Conservation (phyloP, 1,140 invertebrate species). For the Drosophila pseudoobscura region DNA sequence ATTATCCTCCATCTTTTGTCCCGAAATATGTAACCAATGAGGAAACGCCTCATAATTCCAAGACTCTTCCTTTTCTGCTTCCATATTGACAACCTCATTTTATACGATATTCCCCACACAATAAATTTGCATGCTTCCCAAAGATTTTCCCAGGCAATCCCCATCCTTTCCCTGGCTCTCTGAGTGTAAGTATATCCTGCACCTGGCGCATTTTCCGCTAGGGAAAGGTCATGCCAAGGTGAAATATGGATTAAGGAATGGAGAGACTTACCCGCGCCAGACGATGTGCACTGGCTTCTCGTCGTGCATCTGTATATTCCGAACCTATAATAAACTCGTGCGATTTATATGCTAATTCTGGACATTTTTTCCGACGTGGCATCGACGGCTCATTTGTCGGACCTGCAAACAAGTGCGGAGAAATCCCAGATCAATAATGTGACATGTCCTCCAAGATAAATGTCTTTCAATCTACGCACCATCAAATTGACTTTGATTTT, state of each 20-base stretch:
- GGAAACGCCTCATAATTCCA: too few species aligned
- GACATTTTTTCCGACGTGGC: slow-evolving; percentile 93
- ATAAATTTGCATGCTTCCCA: too few species aligned
- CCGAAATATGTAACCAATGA: too few species aligned
- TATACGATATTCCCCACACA: too few species aligned
- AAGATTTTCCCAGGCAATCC: too few species aligned
- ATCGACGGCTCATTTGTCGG: slow-evolving; percentile 89
- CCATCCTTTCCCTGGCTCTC: too few species aligned
- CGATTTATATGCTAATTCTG: slow-evolving; percentile 92
- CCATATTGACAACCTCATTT: too few species aligned
- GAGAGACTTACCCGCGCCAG: slow-evolving; percentile 72
- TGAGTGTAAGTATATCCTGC: not conserved
- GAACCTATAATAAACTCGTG: slow-evolving; percentile 90
- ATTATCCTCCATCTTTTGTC: too few species aligned
- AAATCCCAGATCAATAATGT: slow-evolving; percentile 34
- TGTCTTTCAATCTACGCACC: slow-evolving; percentile 63
- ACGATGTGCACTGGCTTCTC: slow-evolving; percentile 74
- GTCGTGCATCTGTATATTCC: slow-evolving; percentile 79
- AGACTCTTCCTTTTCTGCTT: too few species aligned
- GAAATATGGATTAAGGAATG: not conserved
- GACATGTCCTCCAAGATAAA: slow-evolving; percentile 19
- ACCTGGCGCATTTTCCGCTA: not conserved
- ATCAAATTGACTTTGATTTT: slow-evolving; percentile 85
- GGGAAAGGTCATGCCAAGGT: slow-evolving; percentile 7
- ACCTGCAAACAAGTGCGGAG: slow-evolving; percentile 47